Conservation (phyloP, 2,888 invertebrate species). For the Cerceris ruficornis region DNA sequence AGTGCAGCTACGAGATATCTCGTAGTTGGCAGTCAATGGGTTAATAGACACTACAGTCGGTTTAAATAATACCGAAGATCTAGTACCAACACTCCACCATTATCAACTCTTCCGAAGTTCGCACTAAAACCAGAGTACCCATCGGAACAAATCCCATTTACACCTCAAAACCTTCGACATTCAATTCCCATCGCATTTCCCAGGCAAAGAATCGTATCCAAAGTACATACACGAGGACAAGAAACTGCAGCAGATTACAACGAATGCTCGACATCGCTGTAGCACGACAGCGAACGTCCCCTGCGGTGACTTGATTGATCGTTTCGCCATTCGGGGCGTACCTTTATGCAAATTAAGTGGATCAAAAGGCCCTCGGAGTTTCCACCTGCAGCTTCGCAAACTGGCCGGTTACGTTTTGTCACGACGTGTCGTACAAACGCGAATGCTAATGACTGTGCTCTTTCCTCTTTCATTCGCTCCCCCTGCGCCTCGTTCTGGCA, state of each 20-base stretch:
- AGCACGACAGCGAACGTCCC: slow-evolving; percentile 17
- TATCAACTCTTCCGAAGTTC: too few relatives aligned
- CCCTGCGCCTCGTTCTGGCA: background rate
- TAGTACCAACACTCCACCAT: too few relatives aligned
- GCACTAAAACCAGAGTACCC: too few relatives aligned
- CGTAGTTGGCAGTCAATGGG: too few relatives aligned
- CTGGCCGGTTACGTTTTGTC: slow-evolving; percentile 39
- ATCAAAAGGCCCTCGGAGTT: slow-evolving; percentile 61
- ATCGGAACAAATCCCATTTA: too few relatives aligned
- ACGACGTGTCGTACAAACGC: slow-evolving; percentile 33
- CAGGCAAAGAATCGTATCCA: too few relatives aligned
- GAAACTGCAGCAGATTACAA: background rate
- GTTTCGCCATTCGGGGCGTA: slow-evolving; percentile 49
- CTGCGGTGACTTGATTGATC: slow-evolving; percentile 62
- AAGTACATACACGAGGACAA: background rate
- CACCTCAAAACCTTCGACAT: too few relatives aligned
- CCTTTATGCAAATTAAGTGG: slow-evolving; percentile 64
- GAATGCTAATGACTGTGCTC: slow-evolving; percentile 49
- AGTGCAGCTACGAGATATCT: too few relatives aligned
- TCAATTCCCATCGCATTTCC: too few relatives aligned
- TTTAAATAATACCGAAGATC: too few relatives aligned
- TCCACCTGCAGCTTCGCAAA: slow-evolving; percentile 45
- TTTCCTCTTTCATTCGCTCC: background rate
- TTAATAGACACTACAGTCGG: too few relatives aligned
- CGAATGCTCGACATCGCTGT: background rate